Evolutionary conservation across 2,113 vertebrate species (phyloP), one percentile per base, ranked within the genome.

Genomic region (Charadrius vociferus): DNA sequence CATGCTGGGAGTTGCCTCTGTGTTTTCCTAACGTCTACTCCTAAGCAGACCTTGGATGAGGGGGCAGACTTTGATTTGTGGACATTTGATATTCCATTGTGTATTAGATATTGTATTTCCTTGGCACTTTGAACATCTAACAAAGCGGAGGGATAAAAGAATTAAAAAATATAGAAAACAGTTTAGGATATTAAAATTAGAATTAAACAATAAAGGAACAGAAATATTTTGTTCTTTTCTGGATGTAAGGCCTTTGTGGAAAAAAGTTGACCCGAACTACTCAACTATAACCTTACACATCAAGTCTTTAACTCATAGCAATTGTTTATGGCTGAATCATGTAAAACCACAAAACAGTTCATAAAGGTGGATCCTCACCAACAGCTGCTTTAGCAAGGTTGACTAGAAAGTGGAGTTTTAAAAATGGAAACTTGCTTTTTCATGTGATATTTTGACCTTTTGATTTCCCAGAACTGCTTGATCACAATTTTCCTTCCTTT

Each of bases 41-140:
- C 34, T 55, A 95, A 93, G 74, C 8, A 73, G 78, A 85, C 41
- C 78, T 72, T 89, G 85, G 50, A 79, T 41, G 43, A 86, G 37
- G 29, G 8, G 43, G 7, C 27, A 86, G 58, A 49, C 18, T 90
- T 94, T 96, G 92, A 94, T 95, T 95, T 97, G 85, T 90, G 59
- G 14, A 52, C 12, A 59, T 74, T 81, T 92, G 41, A 68, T 96
- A 95, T 80, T 85, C n/a, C 13, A 37, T 63, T 87, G 14, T 77
- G 37, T 36, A 66, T 87, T 90, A 43, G 41, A 63, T 80, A 65
- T 26, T 56, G 15, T 43, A 78, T 95, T 92, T 72, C 30, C 23
- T 80, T 92, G 71, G 29, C 21, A 58, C 14, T 72, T 79, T 22
- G 72, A 73, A 61, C 13, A 68, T 59, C 34, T 50, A 50, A 84